Evolutionary conservation across 2,113 vertebrate species (phyloP), one percentile per base, ranked within the genome.

Genomic region (Zapornia atra): DNA sequence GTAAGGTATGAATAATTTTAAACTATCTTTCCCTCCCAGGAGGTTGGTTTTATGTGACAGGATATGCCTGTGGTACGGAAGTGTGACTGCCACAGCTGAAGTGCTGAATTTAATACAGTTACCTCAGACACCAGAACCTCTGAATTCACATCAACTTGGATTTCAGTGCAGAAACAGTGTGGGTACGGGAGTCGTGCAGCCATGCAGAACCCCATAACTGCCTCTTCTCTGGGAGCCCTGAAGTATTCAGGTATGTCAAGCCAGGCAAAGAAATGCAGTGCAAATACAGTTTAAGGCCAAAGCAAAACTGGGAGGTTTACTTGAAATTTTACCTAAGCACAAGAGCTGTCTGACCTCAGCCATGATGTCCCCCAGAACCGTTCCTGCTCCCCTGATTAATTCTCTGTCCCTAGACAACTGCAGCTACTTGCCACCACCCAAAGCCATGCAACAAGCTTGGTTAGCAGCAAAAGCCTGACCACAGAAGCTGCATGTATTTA

Each of bases 281-380:
- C 19, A 57, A 61, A 50, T 17, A 24, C 7, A 53, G 11, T 18
- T 63, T 17, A 56, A 66, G 29, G 15, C 19, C 20, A 85, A 70
- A 82, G 15, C 3, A 38, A 26, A 46, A 61, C 9, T 57, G 10
- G 20, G 18, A 73, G 14, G n/a, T 51, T 77, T 51, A 7, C 20
- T 46, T 57, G 28, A 61, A 66, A 48, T 63, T 66, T 54, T 10
- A 26, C 2, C 15, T 25, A 54, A 8, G 9, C 16, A 19, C 18
- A 50, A 68, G 36, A 79, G 18, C 26, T 2, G 0, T 20, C 15
- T 83, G 48, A 57, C 8, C 24, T 78, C 38, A 34, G 44, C 15
- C 3, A 0, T 0, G 2, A 5, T 0, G 0, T 24, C 33, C 18
- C 18, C 61, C 34, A 54, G 21, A 21, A 33, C 11, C 5, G 10